These are phyloP conservation scores for Leptatherina wallacei DNA, from an alignment of 2,797 vertebrate species.

Conservation along the genomic window DNA sequence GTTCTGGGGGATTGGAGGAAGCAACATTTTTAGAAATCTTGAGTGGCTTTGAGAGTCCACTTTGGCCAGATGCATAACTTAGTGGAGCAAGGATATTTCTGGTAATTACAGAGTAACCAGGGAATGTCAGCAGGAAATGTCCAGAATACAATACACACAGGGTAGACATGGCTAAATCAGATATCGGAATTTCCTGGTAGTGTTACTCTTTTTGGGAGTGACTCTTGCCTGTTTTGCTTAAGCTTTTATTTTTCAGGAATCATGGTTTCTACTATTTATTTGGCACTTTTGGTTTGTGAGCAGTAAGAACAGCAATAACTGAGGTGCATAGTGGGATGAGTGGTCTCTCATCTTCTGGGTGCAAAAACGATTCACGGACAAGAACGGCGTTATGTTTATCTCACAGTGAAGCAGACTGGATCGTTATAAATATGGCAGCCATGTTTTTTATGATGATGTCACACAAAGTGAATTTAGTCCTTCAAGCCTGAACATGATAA, in stretches of 20 bases:
- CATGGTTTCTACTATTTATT: conserved; percentile 11
- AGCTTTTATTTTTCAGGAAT: conserved; percentile 35
- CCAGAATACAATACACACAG: conserved; percentile 69
- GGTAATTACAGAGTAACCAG: conserved; percentile 75
- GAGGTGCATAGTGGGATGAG: background rate
- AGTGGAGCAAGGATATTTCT: conserved; percentile 72
- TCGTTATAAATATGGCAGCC: conserved; percentile 1
- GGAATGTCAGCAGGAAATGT: conserved; percentile 79
- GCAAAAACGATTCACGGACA: conserved; percentile 4
- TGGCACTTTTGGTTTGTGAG: conserved; percentile 4
- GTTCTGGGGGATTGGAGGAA: conserved; percentile 54
- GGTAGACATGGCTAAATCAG: conserved; percentile 49
- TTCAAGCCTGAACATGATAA: conserved; percentile 22
- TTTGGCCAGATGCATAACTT: conserved; percentile 58
- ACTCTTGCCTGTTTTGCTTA: conserved; percentile 51
- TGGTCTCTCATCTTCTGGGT: background rate
- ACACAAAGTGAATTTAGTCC: conserved; percentile 30
- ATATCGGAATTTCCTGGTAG: conserved; percentile 65
- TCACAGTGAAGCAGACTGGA: conserved; percentile 3
- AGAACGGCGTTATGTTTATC: conserved; percentile 10
- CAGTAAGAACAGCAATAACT: background rate
- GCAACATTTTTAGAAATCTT: conserved; percentile 73
- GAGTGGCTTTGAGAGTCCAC: conserved; percentile 62
- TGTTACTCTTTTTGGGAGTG: conserved; percentile 38
- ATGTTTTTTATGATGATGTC: conserved; percentile 17